Evolutionary conservation across 2,888 invertebrate species (phyloP).

Genomic region (Taenaris catops): DNA sequence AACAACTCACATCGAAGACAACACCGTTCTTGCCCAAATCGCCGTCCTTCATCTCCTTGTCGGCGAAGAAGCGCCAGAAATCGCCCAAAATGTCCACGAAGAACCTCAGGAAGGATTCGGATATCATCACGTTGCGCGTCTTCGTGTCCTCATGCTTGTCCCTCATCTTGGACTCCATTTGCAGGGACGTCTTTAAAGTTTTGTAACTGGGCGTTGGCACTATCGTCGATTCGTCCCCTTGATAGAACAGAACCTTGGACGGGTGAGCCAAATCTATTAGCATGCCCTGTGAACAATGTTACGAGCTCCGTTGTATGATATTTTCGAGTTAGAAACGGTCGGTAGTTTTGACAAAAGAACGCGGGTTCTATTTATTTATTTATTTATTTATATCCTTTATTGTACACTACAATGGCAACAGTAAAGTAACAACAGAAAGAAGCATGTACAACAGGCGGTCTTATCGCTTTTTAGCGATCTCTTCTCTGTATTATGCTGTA

Average conservation of each 20-base stretch:
- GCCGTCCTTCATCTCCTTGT: slow-evolving; percentile 42
- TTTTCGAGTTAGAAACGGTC: no score
- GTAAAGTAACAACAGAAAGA: no score
- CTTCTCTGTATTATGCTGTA: no score
- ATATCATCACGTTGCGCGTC: slow-evolving; percentile 85
- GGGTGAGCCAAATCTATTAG: slow-evolving; percentile 84
- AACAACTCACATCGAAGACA: slow-evolving; percentile 58
- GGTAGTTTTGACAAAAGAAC: no score
- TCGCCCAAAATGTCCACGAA: slow-evolving; percentile 89
- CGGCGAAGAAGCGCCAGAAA: slow-evolving; percentile 79
- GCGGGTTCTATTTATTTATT: no score
- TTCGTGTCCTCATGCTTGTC: slow-evolving; percentile 56
- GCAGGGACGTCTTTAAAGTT: slow-evolving; percentile 79
- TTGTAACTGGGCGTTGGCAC: slow-evolving; percentile 85
- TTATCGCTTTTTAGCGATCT: no score
- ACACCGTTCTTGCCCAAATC: slow-evolving; percentile 53
- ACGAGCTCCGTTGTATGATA: no score
- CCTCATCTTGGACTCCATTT: slow-evolving; percentile 59
- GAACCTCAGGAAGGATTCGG: slow-evolving; percentile 88
- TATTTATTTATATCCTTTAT: no score
- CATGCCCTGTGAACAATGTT: slow-evolving; percentile 87
- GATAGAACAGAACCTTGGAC: slow-evolving; percentile 80
- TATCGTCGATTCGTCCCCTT: slow-evolving; percentile 89
- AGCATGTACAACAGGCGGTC: no score
- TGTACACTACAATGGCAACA: no score